Evolutionary conservation across 2,113 vertebrate species (phyloP), one percentile per base, ranked within the genome.

Genomic region (Poecile atricapillus): DNA sequence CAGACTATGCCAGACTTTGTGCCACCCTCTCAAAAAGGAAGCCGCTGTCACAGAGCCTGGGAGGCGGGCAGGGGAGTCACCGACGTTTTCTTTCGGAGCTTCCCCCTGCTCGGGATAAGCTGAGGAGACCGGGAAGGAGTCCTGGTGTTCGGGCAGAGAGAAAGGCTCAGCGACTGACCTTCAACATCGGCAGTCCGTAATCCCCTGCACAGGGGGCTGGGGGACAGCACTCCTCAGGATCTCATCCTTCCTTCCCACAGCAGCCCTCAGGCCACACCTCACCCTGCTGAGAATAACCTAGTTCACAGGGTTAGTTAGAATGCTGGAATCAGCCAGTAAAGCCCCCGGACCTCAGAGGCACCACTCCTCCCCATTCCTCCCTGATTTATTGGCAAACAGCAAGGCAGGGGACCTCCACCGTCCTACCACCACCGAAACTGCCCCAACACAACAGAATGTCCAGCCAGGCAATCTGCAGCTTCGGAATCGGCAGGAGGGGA

Each of bases 21-120:
- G 91, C 88, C 91, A 94, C 74, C 87, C 81, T 90, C 93, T 97
- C 90, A 49, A 70, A 92, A 90, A 92, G 67, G 83, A 68, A 93
- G 64, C 39, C 1, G 49, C 68, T 56, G 46, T 33, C 47, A 47
- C 50, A 63, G 70, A 94, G 70, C 80, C 67, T 41, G 30, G 41
- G 41, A 83, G 50, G 23, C 35, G 22, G 73, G 70, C 80, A 84
- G 76, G 59, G 49, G 55, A 94, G 77, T 56, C 88, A 69, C 13
- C 1, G 37, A 62, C 3, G 2, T 5, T 60, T 82, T 59, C 35
- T 2, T 33, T 39, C 0, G 2, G 75, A 82, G 44, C 60, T 90
- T 95, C 39, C 21, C 52, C n/a, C 11, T 22, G 70, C 46, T 39
- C 13, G 25, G 44, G 63, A 52, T 11, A 43, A 82, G 53, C 37